Evolutionary conservation across 2,888 invertebrate species (phyloP).

Genomic region (Drosophila meridionalis): DNA sequence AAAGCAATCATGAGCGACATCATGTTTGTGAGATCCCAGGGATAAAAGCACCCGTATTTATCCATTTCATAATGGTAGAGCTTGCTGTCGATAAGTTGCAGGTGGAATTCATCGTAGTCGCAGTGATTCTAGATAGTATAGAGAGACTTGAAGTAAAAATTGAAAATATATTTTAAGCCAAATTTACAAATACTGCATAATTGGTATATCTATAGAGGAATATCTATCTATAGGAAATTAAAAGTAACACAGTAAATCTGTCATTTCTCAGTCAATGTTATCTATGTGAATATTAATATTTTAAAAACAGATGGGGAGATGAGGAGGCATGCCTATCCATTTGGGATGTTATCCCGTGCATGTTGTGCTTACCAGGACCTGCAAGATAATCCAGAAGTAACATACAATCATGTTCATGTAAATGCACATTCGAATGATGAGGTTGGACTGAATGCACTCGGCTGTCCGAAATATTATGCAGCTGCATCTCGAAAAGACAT

Average conservation of each 20-base stretch:
- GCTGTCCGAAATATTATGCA: constrained; percentile 70
- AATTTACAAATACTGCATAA: too few species aligned
- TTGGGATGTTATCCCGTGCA: neutral
- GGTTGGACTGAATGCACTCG: constrained; percentile 87
- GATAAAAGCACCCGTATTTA: constrained; percentile 72
- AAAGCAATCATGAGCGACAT: constrained; percentile 87
- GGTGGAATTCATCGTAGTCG: constrained; percentile 32
- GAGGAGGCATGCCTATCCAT: too few species aligned
- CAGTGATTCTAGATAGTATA: constrained; percentile 32
- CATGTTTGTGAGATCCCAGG: constrained; percentile 86
- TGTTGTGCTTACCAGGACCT: constrained; percentile 41
- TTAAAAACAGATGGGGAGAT: too few species aligned
- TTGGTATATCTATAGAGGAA: too few species aligned
- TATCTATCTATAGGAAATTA: too few species aligned
- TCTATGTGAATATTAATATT: too few species aligned
- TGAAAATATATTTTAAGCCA: too few species aligned
- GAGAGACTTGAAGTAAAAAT: too few species aligned
- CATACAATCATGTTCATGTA: constrained; percentile 89
- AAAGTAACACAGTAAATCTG: too few species aligned
- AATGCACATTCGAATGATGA: constrained; percentile 87
- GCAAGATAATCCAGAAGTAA: constrained; percentile 86
- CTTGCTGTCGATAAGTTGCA: constrained; percentile 44
- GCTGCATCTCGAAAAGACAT: constrained; percentile 13
- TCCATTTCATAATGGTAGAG: constrained; percentile 47
- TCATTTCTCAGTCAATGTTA: too few species aligned